Evolutionary conservation across 2,113 vertebrate genomes (phyloP).

Genomic region (Mus spicilegus): DNA sequence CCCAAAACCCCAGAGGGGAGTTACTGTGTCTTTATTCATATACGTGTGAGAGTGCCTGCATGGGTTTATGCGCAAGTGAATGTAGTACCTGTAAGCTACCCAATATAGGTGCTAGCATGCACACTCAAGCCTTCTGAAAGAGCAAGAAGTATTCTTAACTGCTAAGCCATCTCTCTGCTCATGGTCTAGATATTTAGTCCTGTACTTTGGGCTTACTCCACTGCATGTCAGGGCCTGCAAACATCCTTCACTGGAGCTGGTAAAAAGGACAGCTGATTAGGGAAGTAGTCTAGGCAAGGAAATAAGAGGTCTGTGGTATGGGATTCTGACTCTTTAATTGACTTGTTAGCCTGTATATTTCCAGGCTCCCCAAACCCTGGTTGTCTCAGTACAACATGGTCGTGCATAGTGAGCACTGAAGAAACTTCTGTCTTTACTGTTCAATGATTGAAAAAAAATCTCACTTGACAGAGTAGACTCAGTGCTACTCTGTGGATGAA

Average conservation of each 20-base stretch:
- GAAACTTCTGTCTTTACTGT: background rate
- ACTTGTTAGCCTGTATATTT: background rate
- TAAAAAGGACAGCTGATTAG: background rate
- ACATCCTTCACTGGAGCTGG: background rate
- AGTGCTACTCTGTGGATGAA: background rate
- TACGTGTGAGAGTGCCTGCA: background rate
- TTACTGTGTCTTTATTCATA: background rate
- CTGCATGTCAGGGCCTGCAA: background rate
- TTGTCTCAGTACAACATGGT: constrained; percentile 7
- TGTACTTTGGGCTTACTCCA: background rate
- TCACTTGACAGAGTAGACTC: constrained; percentile 9
- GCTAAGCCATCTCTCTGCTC: background rate
- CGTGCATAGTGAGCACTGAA: background rate
- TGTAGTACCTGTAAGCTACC: background rate
- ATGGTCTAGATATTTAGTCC: background rate
- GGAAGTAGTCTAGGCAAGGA: no score
- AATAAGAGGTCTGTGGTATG: background rate
- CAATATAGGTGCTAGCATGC: background rate
- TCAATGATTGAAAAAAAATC: constrained; percentile 23
- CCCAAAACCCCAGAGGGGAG: background rate
- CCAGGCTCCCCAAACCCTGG: background rate
- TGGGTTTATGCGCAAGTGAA: background rate
- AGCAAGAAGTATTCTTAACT: background rate
- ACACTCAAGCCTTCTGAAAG: background rate
- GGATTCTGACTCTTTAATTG: background rate